phyloP scores from a whole-genome alignment of 2,888 invertebrate genomes.

The Tachina fera region DNA sequence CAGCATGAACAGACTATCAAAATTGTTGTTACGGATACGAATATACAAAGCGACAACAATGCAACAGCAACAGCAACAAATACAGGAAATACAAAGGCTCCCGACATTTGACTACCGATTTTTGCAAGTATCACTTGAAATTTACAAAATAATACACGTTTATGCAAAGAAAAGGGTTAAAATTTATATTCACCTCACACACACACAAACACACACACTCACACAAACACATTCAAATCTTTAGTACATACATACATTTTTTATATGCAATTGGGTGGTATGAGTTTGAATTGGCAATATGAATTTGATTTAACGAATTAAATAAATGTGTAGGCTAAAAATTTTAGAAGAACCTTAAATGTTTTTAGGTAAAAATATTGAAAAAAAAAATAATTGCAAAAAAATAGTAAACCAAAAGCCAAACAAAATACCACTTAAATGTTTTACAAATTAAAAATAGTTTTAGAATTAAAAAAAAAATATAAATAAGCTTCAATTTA shows the following conservation, averaged over 20 bases:
- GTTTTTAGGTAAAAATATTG: conserved; percentile 43
- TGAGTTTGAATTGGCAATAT: conserved; percentile 3
- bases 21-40: conserved; percentile 70
- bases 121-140: conserved; percentile 81
- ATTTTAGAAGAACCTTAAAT: conserved; percentile 25
- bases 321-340: neutral
- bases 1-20: conserved; percentile 74
- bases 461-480: conserved; percentile 30
- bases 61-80: conserved; percentile 65
- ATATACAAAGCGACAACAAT: conserved; percentile 64
- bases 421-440: conserved; percentile 54
- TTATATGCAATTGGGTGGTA: conserved; percentile 12
- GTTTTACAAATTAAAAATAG: conserved; percentile 57
- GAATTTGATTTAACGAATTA: conserved; percentile 31
- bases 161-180: conserved; percentile 74
- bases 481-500: conserved; percentile 42
- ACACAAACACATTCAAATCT: neutral
- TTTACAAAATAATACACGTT: conserved; percentile 74
- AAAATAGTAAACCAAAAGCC: conserved; percentile 2
- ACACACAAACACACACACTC: neutral
- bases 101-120: conserved; percentile 82
- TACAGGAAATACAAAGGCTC: conserved; percentile 73
- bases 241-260: neutral
- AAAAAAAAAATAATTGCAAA: conserved; percentile 21
- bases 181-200: neutral